Evolutionary conservation across 2,888 invertebrate genomes (phyloP).

Genomic region (Drosophila ezoana): DNA sequence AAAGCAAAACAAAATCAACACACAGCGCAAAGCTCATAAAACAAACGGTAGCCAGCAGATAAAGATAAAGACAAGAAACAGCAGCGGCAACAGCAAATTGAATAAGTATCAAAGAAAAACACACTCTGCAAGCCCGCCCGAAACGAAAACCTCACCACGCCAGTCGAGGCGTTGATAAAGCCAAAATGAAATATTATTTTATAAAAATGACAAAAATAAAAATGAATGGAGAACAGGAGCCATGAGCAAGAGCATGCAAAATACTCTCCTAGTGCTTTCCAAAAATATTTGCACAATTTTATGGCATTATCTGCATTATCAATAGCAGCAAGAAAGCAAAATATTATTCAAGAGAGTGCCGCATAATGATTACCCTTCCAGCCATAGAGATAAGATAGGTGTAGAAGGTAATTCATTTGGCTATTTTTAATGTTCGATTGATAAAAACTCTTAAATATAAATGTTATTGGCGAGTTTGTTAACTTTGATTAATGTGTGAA

Average conservation of each 20-base stretch:
- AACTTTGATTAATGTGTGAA: too few species aligned
- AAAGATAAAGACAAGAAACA: constrained; percentile 11
- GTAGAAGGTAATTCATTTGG: too few species aligned
- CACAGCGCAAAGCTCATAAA: constrained; percentile 38
- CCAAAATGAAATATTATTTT: constrained; percentile 50
- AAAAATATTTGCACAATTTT: too few species aligned
- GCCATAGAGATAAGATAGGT: too few species aligned
- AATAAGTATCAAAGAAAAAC: constrained; percentile 33
- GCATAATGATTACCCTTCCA: too few species aligned
- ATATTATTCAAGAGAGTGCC: not conserved
- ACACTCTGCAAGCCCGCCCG: not conserved
- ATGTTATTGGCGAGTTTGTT: too few species aligned
- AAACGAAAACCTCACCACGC: constrained; percentile 9
- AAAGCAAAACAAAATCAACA: constrained; percentile 57
- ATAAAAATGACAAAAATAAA: constrained; percentile 38
- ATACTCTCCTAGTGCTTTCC: constrained; percentile 24
- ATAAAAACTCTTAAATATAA: too few species aligned
- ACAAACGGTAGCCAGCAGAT: constrained; percentile 35
- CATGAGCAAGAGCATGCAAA: constrained; percentile 49
- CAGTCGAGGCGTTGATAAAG: constrained; percentile 37
- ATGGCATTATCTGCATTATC: constrained; percentile 70
- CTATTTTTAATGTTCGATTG: too few species aligned
- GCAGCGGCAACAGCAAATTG: constrained; percentile 53
- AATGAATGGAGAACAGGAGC: constrained; percentile 11
- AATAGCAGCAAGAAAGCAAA: constrained; percentile 34